These are phyloP conservation scores for Autographa gamma DNA, from an alignment of 2,888 invertebrate genomes.

Conservation along the genomic window DNA sequence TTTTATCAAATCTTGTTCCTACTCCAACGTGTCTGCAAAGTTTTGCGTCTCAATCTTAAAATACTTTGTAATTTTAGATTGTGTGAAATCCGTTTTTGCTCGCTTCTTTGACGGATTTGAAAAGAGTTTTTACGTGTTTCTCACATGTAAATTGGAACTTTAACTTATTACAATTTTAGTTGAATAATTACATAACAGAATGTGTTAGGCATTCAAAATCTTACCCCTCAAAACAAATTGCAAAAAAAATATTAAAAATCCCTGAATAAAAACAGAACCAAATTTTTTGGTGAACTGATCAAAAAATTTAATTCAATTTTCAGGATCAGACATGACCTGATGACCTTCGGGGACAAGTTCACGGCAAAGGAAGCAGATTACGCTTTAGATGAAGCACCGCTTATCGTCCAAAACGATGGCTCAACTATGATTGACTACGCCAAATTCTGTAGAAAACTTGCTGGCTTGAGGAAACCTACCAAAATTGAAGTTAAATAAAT, in stretches of 20 bases:
- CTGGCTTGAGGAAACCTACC: constrained; percentile 87
- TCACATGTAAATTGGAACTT: too few relatives aligned
- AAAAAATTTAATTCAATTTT: too few relatives aligned
- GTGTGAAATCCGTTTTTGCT: constrained; percentile 37
- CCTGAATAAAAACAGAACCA: too few relatives aligned
- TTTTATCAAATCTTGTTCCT: constrained; percentile 42
- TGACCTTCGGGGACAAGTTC: constrained; percentile 91
- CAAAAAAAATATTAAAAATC: too few relatives aligned
- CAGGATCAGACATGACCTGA: constrained; percentile 91
- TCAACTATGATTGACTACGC: constrained; percentile 90
- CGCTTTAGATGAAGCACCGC: constrained; percentile 90
- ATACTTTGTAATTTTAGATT: constrained; percentile 36
- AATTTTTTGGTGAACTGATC: too few relatives aligned
- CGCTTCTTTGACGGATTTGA: constrained; percentile 20
- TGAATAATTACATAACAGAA: too few relatives aligned
- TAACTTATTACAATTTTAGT: too few relatives aligned
- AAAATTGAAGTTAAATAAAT: constrained; percentile 57
- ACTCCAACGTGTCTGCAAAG: constrained; percentile 21
- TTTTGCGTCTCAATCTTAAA: constrained; percentile 36
- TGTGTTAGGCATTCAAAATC: too few relatives aligned
- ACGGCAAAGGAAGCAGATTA: constrained; percentile 90
- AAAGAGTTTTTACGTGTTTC: background rate
- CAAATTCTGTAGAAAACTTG: constrained; percentile 90
- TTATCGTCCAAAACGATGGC: constrained; percentile 85
- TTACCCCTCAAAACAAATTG: too few relatives aligned